phyloP scores from a whole-genome alignment of 2,113 vertebrate genomes.

The Hirundichthys speculiger region DNA sequence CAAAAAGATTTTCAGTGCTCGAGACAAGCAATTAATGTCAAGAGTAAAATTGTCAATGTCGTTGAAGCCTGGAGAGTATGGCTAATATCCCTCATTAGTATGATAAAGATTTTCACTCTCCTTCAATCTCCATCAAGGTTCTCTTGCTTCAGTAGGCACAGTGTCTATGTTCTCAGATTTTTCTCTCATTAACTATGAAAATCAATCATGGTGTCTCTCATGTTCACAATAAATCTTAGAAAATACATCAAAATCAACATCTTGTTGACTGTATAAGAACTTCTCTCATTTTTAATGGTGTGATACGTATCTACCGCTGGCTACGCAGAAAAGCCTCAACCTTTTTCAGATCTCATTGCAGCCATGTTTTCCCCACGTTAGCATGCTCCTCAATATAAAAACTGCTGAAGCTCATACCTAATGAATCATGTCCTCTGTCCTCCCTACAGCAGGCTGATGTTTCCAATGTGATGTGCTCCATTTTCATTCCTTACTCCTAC shows the following conservation, averaged over 20 bases:
- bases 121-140: slow-evolving; percentile 65
- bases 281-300: neutral
- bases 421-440: slow-evolving; percentile 72
- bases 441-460: slow-evolving; percentile 57
- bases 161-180: slow-evolving; percentile 46
- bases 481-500: slow-evolving; percentile 53
- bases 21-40: slow-evolving; percentile 78
- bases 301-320: neutral
- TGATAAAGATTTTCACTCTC: slow-evolving; percentile 71
- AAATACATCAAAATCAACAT: slow-evolving; percentile 2
- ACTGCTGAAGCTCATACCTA: slow-evolving; percentile 70
- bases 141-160: slow-evolving; percentile 36
- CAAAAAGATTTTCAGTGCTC: slow-evolving; percentile 64
- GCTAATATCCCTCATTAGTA: slow-evolving; percentile 76
- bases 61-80: slow-evolving; percentile 66
- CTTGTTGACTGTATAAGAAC: neutral
- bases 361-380: slow-evolving; percentile 56
- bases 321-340: slow-evolving; percentile 7
- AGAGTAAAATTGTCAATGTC: slow-evolving; percentile 77
- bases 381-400: slow-evolving; percentile 58
- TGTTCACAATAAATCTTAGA: slow-evolving; percentile 21
- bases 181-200: slow-evolving; percentile 38
- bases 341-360: slow-evolving; percentile 31
- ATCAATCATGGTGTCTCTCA: slow-evolving; percentile 26
- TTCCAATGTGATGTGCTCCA: slow-evolving; percentile 70